phyloP scores from a whole-genome alignment of 2,888 invertebrate species.

The Latheticus oryzae region DNA sequence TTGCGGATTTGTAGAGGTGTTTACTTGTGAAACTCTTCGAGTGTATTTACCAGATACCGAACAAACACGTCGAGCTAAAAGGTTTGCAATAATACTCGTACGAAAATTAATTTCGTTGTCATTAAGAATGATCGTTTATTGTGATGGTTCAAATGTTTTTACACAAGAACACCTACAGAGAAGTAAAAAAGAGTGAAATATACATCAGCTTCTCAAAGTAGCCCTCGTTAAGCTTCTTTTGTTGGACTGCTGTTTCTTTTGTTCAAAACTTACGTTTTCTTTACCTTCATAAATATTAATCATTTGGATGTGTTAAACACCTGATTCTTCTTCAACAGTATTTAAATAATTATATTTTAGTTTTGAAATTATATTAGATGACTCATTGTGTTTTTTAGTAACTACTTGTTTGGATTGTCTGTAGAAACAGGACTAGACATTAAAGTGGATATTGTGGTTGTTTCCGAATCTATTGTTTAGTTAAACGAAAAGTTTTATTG shows the following conservation, averaged over 20 bases:
- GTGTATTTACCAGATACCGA: constrained; percentile 33
- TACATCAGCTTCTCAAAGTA: constrained; percentile 20
- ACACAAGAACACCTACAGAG: constrained; percentile 31
- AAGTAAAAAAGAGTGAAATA: constrained; percentile 23
- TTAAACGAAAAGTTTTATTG: no score
- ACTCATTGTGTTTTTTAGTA: no score
- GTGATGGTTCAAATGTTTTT: constrained; percentile 20
- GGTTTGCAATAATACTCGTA: constrained; percentile 28
- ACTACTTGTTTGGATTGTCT: no score
- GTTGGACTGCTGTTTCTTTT: constrained; percentile 33
- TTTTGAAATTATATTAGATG: no score
- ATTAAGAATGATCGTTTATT: constrained; percentile 23
- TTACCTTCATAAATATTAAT: constrained; percentile 40
- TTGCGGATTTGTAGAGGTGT: constrained; percentile 37
- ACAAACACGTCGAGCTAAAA: constrained; percentile 35
- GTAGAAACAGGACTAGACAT: no score
- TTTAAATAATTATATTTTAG: constrained; percentile 27
- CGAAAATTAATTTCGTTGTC: constrained; percentile 29
- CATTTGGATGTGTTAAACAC: constrained; percentile 18
- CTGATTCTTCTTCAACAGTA: constrained; percentile 13
- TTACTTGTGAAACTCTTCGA: constrained; percentile 34
- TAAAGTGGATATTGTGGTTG: no score
- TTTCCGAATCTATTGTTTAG: no score
- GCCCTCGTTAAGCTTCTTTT: constrained; percentile 41
- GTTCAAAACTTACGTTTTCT: constrained; percentile 36